A percentile compares a stretch with the other conserved stretches of the same genome.
Evolutionary conservation across 2,113 vertebrate genomes (phyloP).

Genomic region (Ceuthmochares aereus): DNA sequence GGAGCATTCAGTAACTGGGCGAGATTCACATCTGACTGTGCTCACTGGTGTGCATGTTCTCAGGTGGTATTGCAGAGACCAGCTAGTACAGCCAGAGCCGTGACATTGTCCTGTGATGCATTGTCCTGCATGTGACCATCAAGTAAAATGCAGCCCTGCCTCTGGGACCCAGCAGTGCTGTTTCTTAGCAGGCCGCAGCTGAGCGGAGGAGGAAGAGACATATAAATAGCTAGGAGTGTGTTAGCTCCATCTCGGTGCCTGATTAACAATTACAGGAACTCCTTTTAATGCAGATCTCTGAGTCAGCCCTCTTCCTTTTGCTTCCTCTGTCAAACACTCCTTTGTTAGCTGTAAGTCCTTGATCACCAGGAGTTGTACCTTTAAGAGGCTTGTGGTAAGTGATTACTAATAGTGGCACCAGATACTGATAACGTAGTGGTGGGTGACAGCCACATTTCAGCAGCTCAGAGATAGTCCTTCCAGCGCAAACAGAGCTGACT

Average conservation of each 20-base stretch:
- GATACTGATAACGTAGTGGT: conserved; percentile 39
- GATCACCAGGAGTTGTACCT: conserved; percentile 42
- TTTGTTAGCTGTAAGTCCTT: conserved; percentile 24
- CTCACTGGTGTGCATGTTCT: neutral
- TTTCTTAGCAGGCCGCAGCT: neutral
- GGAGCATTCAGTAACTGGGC: accelerated
- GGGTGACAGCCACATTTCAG: conserved; percentile 43
- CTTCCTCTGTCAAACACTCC: conserved; percentile 36
- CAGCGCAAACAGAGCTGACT: conserved; percentile 16
- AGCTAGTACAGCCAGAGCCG: neutral
- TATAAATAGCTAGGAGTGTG: conserved; percentile 53
- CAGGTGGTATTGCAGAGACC: neutral
- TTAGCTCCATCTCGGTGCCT: neutral
- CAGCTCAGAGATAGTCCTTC: conserved; percentile 44
- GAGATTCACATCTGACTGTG: neutral
- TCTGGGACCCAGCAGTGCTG: neutral
- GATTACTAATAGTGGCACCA: conserved; percentile 47
- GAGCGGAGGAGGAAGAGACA: conserved; percentile 2
- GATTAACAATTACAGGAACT: conserved; percentile 60
- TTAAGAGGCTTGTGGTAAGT: conserved; percentile 53
- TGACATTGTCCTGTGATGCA: neutral
- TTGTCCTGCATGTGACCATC: accelerated
- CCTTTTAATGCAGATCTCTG: conserved; percentile 12
- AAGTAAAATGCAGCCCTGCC: neutral
- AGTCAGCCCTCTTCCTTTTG: conserved; percentile 41